Percentiles rank a stretch among this genome's conserved stretches.
Conservation (phyloP, 1,140 invertebrate genomes). For the Brachionus asplanchnoidis region DNA sequence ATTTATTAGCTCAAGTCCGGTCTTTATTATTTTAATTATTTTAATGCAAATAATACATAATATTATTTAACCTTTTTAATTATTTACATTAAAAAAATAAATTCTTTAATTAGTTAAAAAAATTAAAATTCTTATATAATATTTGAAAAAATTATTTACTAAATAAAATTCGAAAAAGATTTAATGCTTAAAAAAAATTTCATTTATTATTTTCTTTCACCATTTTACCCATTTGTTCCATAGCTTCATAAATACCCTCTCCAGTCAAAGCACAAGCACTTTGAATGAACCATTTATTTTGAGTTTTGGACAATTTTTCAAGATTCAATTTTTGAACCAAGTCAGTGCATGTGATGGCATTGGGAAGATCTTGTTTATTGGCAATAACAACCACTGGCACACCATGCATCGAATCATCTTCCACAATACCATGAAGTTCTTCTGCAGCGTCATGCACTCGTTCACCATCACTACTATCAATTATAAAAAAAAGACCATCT, state of each 20-base stretch:
- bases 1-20: no score
- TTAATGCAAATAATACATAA: no score
- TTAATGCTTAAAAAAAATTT: not conserved
- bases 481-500: conserved; percentile 73
- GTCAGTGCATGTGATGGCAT: conserved; percentile 17
- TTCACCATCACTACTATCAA: conserved; percentile 92
- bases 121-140: no score
- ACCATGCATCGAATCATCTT: conserved; percentile 33
- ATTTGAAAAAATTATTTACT: not conserved
- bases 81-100: no score
- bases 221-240: conserved; percentile 81
- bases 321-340: conserved; percentile 8
- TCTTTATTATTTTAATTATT: no score
- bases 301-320: conserved; percentile 55
- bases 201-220: conserved; percentile 2
- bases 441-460: conserved; percentile 88
- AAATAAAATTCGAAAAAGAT: not conserved
- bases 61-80: no score
- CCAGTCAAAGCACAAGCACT: conserved; percentile 91
- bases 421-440: conserved; percentile 63
- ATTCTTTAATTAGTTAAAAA: no score
- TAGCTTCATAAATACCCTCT: conserved; percentile 94
- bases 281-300: conserved; percentile 84
- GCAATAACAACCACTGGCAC: conserved; percentile 54
- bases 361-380: conserved; percentile 52